Percentiles rank a stretch among this genome's conserved stretches.
phyloP scores from a whole-genome alignment of 1,140 invertebrate species.

The Drosophila athabasca region DNA sequence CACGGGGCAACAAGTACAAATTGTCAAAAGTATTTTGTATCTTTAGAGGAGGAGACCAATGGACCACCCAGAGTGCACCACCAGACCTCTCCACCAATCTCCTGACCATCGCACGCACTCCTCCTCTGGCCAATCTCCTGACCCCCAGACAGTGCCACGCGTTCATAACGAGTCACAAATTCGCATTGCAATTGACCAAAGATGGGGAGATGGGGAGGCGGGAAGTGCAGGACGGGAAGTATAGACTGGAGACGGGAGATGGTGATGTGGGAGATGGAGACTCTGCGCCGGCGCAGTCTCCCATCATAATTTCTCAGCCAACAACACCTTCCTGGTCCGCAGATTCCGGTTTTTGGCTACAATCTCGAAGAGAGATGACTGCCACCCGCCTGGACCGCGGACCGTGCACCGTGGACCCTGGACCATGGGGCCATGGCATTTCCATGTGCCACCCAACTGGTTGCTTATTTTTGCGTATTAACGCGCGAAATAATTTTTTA shows the following conservation, averaged over 20 bases:
- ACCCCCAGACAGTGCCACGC: constrained; percentile 60
- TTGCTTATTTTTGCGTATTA: constrained; percentile 78
- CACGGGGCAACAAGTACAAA: constrained; percentile 72
- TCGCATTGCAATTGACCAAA: constrained; percentile 69
- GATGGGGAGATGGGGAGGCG: no score
- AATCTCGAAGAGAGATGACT: background rate
- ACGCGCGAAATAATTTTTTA: constrained; percentile 82
- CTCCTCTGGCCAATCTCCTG: constrained; percentile 37
- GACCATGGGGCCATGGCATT: constrained; percentile 29
- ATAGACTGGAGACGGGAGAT: no score
- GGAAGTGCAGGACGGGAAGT: no score
- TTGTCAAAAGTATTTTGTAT: constrained; percentile 79
- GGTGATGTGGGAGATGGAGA: background rate
- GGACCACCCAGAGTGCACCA: constrained; percentile 62
- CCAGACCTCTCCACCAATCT: constrained; percentile 12
- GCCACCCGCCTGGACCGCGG: constrained; percentile 61
- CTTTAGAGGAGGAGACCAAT: constrained; percentile 43
- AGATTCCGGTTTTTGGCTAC: constrained; percentile 36
- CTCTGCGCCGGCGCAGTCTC: constrained; percentile 30
- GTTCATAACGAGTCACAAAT: constrained; percentile 78
- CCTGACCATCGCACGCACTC: background rate
- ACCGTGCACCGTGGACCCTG: no score
- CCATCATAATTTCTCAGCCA: constrained; percentile 77
- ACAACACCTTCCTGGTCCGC: constrained; percentile 64
- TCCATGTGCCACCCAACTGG: constrained; percentile 67